These are phyloP conservation scores for Pseudochromis fuscus DNA, from an alignment of 2,797 vertebrate genomes.

Conservation along the genomic window DNA sequence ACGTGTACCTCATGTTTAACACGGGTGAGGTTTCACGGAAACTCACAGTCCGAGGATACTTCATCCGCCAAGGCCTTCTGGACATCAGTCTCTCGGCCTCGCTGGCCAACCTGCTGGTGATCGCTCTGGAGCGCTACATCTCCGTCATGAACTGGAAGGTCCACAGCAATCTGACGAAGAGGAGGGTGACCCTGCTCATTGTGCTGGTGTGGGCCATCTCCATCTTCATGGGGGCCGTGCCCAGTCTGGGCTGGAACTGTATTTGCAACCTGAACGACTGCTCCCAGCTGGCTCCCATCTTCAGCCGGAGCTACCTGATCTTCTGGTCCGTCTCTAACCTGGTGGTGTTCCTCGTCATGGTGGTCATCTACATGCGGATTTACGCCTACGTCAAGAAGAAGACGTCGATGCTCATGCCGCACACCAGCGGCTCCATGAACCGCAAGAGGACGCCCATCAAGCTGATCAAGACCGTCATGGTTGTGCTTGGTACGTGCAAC, in stretches of 20 bases:
- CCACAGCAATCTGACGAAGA: conserved; percentile 95
- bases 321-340: conserved; percentile 96
- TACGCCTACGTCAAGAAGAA: conserved; percentile 95
- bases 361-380: conserved; percentile 93
- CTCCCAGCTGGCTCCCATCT: conserved; percentile 94
- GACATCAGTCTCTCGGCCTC: conserved; percentile 96
- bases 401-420: conserved; percentile 87
- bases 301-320: conserved; percentile 94
- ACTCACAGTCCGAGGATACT: conserved; percentile 91
- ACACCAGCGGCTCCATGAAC: conserved; percentile 93
- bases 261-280: conserved; percentile 91
- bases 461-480: conserved; percentile 98
- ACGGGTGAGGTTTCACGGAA: conserved; percentile 89
- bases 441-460: conserved; percentile 93
- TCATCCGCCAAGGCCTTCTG: conserved; percentile 94
- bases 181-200: conserved; percentile 94
- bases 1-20: conserved; percentile 97
- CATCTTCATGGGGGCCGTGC: conserved; percentile 94
- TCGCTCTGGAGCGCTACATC: conserved; percentile 96
- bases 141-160: conserved; percentile 94
- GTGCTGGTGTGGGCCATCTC: conserved; percentile 92
- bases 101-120: conserved; percentile 92
- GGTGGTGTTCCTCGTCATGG: conserved; percentile 93
- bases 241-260: conserved; percentile 97
- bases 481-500: conserved; percentile 91